A percentile compares a stretch with the other conserved stretches of the same genome.
Conservation (phyloP, 1,140 invertebrate species). For the Muscidifurax raptorellus region DNA sequence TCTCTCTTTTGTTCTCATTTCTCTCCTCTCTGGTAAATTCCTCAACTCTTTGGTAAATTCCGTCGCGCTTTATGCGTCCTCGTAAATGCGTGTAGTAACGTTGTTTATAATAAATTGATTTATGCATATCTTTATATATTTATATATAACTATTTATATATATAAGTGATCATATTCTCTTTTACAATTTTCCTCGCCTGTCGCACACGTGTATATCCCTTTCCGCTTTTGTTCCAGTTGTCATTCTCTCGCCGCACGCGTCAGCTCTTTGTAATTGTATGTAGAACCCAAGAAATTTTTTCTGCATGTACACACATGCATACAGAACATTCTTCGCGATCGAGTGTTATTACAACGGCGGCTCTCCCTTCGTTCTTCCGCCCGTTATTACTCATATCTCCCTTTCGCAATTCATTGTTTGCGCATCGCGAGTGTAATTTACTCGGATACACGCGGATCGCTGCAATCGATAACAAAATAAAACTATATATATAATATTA, state of each 20-base stretch:
- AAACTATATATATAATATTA: slow-evolving; percentile 66
- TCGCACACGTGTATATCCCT: slow-evolving; percentile 35
- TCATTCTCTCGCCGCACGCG: slow-evolving; percentile 27
- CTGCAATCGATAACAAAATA: slow-evolving; percentile 70
- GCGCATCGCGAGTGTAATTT: neutral
- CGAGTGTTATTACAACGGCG: no score
- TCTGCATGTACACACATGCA: no score
- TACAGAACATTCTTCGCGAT: no score
- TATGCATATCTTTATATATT: slow-evolving; percentile 60
- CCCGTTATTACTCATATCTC: neutral
- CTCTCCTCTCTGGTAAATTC: neutral
- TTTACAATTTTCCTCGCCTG: slow-evolving; percentile 52
- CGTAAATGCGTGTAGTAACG: slow-evolving; percentile 61
- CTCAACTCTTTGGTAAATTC: slow-evolving; percentile 58
- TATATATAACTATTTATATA: slow-evolving; percentile 66
- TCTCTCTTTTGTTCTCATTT: slow-evolving; percentile 25
- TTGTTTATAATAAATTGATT: slow-evolving; percentile 65
- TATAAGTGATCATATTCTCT: slow-evolving; percentile 64
- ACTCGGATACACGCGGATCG: slow-evolving; percentile 9
- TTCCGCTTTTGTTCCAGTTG: neutral
- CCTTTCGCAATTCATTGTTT: neutral
- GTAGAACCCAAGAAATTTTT: no score
- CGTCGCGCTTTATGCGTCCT: slow-evolving; percentile 45
- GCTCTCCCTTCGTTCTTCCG: slow-evolving; percentile 49
- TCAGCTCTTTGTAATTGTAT: neutral